Conservation (phyloP, 2,888 invertebrate species). For the Matsumyia berberina region DNA sequence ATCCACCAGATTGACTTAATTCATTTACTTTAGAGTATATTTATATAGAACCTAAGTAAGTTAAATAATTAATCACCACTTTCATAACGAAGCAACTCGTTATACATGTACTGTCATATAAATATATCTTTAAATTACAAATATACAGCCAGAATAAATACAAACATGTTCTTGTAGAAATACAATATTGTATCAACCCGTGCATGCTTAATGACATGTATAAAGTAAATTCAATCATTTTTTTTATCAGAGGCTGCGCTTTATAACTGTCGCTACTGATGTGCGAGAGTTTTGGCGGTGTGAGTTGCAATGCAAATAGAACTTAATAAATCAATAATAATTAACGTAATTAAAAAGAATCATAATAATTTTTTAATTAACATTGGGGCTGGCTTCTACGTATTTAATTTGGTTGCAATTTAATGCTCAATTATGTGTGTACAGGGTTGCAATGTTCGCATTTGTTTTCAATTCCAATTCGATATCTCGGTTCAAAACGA, state of each 20-base stretch:
- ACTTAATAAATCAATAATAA: conserved; percentile 58
- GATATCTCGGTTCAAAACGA: no score
- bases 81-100: no score
- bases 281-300: background rate
- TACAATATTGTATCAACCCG: no score
- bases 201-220: no score
- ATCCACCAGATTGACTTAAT: no score
- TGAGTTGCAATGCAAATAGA: conserved; percentile 14
- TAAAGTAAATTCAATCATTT: no score
- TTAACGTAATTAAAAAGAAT: conserved; percentile 60
- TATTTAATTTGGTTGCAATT: conserved; percentile 33
- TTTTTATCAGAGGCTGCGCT: background rate
- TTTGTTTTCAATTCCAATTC: background rate
- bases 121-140: no score
- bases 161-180: background rate
- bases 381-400: conserved; percentile 22
- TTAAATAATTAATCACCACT: no score
- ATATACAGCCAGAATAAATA: background rate
- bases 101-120: no score
- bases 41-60: no score
- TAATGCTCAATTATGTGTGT: conserved; percentile 34
- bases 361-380: conserved; percentile 61
- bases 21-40: no score
- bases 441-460: conserved; percentile 3
- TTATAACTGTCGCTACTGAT: background rate